Evolutionary conservation across 2,113 vertebrate genomes (phyloP).

Genomic region (Lipophrys pholis): DNA sequence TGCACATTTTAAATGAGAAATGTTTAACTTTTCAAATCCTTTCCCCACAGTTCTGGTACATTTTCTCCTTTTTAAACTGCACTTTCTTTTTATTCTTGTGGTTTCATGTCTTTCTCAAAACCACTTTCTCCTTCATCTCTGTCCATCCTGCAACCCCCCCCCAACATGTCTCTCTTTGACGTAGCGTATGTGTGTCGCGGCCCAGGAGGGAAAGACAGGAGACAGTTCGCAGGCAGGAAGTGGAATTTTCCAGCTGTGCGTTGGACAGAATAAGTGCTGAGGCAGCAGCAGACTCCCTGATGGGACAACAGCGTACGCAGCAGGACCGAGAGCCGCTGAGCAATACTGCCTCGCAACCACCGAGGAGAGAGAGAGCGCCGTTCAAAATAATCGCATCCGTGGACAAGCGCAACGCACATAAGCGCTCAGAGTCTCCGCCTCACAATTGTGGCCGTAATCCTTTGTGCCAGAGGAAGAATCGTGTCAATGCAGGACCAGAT

Average conservation of each 20-base stretch:
- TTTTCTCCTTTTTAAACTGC: too few relatives aligned
- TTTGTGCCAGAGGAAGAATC: slow-evolving; percentile 51
- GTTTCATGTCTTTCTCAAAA: slow-evolving; percentile 11
- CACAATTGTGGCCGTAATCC: slow-evolving; percentile 59
- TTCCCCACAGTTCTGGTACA: too few relatives aligned
- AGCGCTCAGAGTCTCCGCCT: slow-evolving; percentile 41
- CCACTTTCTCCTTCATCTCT: slow-evolving; percentile 11
- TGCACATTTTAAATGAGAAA: too few relatives aligned
- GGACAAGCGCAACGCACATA: slow-evolving; percentile 15
- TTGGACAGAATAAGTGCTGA: slow-evolving; percentile 53
- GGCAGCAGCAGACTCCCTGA: slow-evolving; percentile 46
- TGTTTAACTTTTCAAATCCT: too few relatives aligned
- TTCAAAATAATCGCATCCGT: slow-evolving; percentile 46
- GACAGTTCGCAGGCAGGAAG: slow-evolving; percentile 47
- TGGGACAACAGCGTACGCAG: slow-evolving; percentile 32
- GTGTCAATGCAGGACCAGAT: slow-evolving; percentile 46
- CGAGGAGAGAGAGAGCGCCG: slow-evolving; percentile 40
- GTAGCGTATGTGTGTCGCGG: slow-evolving; percentile 48
- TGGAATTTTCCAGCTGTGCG: slow-evolving; percentile 69
- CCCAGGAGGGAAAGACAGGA: slow-evolving; percentile 25
- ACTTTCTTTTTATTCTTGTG: too few relatives aligned
- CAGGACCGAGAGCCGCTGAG: slow-evolving; percentile 48
- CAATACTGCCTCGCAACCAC: slow-evolving; percentile 13
- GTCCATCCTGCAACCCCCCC: neutral
- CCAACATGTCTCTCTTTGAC: slow-evolving; percentile 31